Conservation (phyloP, 1,140 invertebrate genomes). For the Diuraphis noxia region DNA sequence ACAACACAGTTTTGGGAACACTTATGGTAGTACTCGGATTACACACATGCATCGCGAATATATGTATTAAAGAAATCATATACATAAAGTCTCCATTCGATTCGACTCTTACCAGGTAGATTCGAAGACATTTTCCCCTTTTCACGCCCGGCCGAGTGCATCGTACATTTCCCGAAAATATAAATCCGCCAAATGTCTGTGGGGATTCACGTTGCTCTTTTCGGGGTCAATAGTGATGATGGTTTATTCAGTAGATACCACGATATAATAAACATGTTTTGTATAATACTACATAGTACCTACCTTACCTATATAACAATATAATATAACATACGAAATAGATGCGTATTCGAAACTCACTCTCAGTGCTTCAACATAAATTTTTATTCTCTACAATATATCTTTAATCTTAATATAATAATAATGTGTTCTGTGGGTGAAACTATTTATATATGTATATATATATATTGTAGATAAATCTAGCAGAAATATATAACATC, state of each 20-base stretch:
- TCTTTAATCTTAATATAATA: no score
- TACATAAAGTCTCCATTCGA: neutral
- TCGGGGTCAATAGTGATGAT: neutral
- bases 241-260: neutral
- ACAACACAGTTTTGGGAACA: neutral
- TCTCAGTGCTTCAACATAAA: neutral
- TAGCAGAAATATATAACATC: no score
- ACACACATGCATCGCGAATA: no score
- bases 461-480: no score
- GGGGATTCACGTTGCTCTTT: neutral
- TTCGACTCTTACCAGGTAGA: neutral
- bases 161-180: neutral
- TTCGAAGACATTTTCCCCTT: neutral
- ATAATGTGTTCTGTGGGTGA: no score
- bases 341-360: neutral
- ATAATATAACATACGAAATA: neutral
- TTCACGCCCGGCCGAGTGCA: neutral
- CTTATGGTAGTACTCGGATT: no score
- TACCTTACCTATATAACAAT: no score
- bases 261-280: neutral
- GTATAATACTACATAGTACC: neutral
- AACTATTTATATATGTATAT: no score
- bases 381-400: neutral
- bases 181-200: neutral
- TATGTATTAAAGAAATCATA: neutral